Evolutionary conservation across 2,888 invertebrate genomes (phyloP), one percentile per base, ranked within the genome.

Genomic region (Spatulosminthurus flaviceps): DNA sequence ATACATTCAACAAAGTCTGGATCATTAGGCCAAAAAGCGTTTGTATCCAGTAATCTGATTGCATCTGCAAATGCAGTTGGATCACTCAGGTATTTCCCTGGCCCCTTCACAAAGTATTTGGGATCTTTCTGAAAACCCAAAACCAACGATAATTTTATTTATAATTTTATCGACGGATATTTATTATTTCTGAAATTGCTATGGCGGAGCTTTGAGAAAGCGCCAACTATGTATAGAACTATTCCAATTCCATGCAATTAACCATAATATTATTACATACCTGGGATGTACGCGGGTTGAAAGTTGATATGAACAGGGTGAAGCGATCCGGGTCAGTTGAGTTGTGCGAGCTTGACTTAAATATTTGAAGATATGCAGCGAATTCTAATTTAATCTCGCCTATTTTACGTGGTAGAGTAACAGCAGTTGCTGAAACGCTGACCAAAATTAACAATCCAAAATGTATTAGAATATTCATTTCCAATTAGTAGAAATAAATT

Each of bases 11-110:
- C 78, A 72, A 83, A 80, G 74, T 85, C 85, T 1, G 86, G 85
- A 77, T 86, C 84, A 80, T 86, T 86, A 51, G 86, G 86, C 86
- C 86, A 86, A 70, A 82, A 82, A 11, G 86, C 83, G 1, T 79
- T 80, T 42, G 77, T 51, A 69, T 85, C 85, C 51, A 85, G 72
- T 72, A 81, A 81, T 82, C 67, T 22, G 76, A 83, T 80, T 7
- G 78, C 78, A 22, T 80, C 22, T 19, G 70, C 28, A 16, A 83
- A 34, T n/a, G 76, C 78, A 83, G 85, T 86, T 43, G 76, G 64
- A 1, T 83, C 79, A 21, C 81, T 77, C 75, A 81, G 67, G 43
- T 86, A 78, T 42, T 67, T 69, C 13, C 79, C 60, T 22, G 81
- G 79, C 9, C 74, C 75, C n/a, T 79, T 67, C 2, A 83, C 26